phyloP scores from a whole-genome alignment of 2,888 invertebrate genomes.

The Agrochola litura region DNA sequence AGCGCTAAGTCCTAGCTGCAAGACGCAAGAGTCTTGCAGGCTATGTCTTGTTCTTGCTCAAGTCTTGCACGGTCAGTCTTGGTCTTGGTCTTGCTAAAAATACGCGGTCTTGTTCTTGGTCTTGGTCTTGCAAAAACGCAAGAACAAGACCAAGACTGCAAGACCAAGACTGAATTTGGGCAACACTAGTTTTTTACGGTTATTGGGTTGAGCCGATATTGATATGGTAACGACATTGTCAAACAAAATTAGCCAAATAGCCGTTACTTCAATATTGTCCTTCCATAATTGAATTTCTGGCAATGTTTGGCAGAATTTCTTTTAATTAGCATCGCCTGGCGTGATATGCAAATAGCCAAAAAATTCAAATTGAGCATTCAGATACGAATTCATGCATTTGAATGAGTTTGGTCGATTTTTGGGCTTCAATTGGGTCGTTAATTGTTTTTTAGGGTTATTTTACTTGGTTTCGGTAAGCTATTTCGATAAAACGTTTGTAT shows the following conservation, averaged over 20 bases:
- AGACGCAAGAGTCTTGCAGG: too few relatives aligned
- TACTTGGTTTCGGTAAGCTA: conserved; percentile 12
- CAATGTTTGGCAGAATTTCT: conserved; percentile 39
- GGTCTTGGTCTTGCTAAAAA: too few relatives aligned
- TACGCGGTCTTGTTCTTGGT: too few relatives aligned
- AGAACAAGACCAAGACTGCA: too few relatives aligned
- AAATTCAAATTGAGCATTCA: conserved; percentile 58
- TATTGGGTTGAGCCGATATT: conserved; percentile 5
- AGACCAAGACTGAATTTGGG: too few relatives aligned
- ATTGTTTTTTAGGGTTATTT: conserved; percentile 38
- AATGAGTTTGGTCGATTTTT: conserved; percentile 52
- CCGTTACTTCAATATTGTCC: conserved; percentile 40
- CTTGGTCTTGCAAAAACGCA: too few relatives aligned
- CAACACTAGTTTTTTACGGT: too few relatives aligned
- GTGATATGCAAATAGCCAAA: conserved; percentile 54
- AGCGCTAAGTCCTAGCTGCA: too few relatives aligned
- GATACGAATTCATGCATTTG: conserved; percentile 61
- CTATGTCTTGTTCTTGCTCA: too few relatives aligned
- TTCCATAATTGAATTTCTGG: conserved; percentile 35
- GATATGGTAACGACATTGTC: conserved; percentile 16
- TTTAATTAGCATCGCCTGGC: conserved; percentile 42
- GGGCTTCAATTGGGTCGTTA: conserved; percentile 15
- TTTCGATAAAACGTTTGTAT: conserved; percentile 3
- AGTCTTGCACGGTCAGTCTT: too few relatives aligned
- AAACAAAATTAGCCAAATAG: conserved; percentile 24